Evolutionary conservation across 2,113 vertebrate species (phyloP).

Genomic region (Shinisaurus crocodilurus): DNA sequence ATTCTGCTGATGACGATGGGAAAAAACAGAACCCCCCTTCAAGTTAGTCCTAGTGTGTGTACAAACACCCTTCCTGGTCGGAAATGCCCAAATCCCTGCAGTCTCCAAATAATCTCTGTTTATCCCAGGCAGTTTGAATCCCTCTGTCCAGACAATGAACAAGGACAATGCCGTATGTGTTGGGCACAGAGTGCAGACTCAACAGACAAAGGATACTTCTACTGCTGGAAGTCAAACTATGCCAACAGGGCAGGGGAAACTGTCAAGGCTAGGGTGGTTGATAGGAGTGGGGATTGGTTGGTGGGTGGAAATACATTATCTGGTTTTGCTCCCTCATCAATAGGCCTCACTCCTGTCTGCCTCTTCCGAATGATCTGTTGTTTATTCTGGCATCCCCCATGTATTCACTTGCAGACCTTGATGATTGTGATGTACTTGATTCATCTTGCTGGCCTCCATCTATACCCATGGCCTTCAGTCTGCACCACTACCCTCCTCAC

Average conservation of each 20-base stretch:
- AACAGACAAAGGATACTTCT: background rate
- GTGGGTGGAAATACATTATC: background rate
- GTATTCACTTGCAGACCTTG: background rate
- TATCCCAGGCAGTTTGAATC: background rate
- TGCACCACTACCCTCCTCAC: background rate
- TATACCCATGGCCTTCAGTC: background rate
- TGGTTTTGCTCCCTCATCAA: background rate
- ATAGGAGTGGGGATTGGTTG: background rate
- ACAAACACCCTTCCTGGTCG: background rate
- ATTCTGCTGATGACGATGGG: background rate
- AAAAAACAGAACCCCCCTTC: background rate
- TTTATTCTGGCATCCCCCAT: background rate
- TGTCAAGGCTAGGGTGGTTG: background rate
- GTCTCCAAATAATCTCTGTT: background rate
- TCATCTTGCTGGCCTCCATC: background rate
- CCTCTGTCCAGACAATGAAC: background rate
- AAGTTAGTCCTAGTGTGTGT: background rate
- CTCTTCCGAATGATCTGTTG: background rate
- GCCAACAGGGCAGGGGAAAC: background rate
- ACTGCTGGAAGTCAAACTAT: background rate
- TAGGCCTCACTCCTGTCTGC: background rate
- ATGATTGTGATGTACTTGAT: background rate
- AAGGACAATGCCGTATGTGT: background rate
- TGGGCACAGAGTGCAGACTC: background rate
- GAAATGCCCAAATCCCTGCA: conserved; percentile 6